Percentiles rank a stretch among this genome's conserved stretches.
Evolutionary conservation across 1,140 invertebrate species (phyloP).

Genomic region (Bursaphelenchus mucronatus): DNA sequence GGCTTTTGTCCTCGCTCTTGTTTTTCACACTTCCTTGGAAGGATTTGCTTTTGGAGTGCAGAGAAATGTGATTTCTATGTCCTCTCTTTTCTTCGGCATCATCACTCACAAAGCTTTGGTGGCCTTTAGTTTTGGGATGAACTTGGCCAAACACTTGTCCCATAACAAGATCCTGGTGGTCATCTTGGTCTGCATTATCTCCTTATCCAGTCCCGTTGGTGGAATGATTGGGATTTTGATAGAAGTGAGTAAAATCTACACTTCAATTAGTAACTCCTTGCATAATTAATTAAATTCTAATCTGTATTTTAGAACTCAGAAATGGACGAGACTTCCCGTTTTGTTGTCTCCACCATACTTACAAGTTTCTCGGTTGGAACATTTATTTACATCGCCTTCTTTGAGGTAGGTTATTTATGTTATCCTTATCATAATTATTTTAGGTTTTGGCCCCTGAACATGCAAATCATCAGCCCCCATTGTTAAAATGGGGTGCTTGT

Average conservation of each 20-base stretch:
- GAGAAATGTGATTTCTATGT: slow-evolving; percentile 56
- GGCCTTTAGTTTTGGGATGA: slow-evolving; percentile 68
- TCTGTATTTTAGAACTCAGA: slow-evolving; percentile 30
- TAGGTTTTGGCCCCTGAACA: slow-evolving; percentile 48
- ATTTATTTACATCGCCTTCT: slow-evolving; percentile 51
- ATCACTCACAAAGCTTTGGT: slow-evolving; percentile 67
- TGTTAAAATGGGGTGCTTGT: slow-evolving; percentile 38
- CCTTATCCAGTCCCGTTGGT: slow-evolving; percentile 69
- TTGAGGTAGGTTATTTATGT: slow-evolving; percentile 31
- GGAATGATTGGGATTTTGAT: slow-evolving; percentile 44
- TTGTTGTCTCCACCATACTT: slow-evolving; percentile 37
- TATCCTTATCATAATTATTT: slow-evolving; percentile 22
- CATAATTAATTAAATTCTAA: slow-evolving; percentile 10
- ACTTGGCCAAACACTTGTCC: slow-evolving; percentile 68
- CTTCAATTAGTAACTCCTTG: neutral
- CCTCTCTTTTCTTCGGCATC: slow-evolving; percentile 66
- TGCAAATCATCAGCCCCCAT: slow-evolving; percentile 35
- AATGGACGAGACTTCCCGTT: slow-evolving; percentile 33
- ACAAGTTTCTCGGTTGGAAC: slow-evolving; percentile 47
- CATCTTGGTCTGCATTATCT: slow-evolving; percentile 67
- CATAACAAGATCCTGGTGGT: slow-evolving; percentile 65
- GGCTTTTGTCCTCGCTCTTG: slow-evolving; percentile 61
- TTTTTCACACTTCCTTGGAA: slow-evolving; percentile 72
- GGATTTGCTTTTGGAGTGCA: slow-evolving; percentile 75
- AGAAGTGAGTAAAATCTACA: slow-evolving; percentile 25